Percentiles rank a stretch among this genome's conserved stretches.
phyloP scores from a whole-genome alignment of 2,797 vertebrate species.

The Cossypha caffra region DNA sequence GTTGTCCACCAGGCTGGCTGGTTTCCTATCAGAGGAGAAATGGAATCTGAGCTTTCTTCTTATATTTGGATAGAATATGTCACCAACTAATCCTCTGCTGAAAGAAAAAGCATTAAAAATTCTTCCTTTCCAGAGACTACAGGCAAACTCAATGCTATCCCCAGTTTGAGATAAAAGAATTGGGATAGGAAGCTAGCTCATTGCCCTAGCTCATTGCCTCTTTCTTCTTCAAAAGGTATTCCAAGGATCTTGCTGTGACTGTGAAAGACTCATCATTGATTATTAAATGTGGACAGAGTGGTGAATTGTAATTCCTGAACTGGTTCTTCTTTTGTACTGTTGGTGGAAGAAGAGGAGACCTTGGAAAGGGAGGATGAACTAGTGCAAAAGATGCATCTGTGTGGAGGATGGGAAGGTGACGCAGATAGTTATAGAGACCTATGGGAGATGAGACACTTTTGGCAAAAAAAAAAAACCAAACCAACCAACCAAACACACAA shows the following conservation, averaged over 20 bases:
- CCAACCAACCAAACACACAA: background rate
- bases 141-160: background rate
- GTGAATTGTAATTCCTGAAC: background rate
- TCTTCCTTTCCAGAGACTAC: background rate
- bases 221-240: background rate
- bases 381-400: background rate
- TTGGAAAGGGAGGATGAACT: background rate
- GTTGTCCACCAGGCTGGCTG: background rate
- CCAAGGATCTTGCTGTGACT: background rate
- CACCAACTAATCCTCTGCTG: background rate
- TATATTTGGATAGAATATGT: background rate
- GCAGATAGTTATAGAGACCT: background rate
- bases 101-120: background rate
- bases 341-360: background rate
- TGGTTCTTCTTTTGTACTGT: background rate
- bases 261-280: background rate
- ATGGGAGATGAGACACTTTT: too few relatives aligned
- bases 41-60: background rate
- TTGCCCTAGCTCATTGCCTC: background rate
- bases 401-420: background rate
- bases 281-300: background rate
- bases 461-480: too few relatives aligned
- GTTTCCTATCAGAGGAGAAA: background rate
- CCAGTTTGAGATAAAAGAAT: background rate
- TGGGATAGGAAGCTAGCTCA: background rate